A percentile compares a stretch with the other conserved stretches of the same genome.
These are phyloP conservation scores for Copidosoma aretas DNA, from an alignment of 2,888 invertebrate genomes.

Conservation along the genomic window DNA sequence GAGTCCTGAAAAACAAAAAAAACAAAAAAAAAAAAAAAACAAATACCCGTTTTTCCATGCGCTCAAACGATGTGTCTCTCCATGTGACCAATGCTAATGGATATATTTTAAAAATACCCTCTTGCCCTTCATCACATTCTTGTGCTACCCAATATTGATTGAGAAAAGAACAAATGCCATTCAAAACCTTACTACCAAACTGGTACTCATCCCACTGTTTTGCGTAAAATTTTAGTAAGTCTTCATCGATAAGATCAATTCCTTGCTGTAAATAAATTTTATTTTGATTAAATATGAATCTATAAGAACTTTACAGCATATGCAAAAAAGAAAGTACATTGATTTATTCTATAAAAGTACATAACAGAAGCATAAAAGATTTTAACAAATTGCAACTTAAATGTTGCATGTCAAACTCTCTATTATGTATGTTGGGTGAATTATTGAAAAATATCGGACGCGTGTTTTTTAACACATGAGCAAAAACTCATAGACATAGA, in stretches of 20 bases:
- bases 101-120: slow-evolving; percentile 97
- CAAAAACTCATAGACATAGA: too few relatives aligned
- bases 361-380: too few relatives aligned
- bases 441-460: too few relatives aligned
- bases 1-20: slow-evolving; percentile 11
- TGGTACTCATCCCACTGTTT: slow-evolving; percentile 98
- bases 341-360: slow-evolving; percentile 2
- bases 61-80: slow-evolving; percentile 93
- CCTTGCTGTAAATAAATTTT: slow-evolving; percentile 69
- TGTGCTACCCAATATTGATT: slow-evolving; percentile 99
- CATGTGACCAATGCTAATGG: slow-evolving; percentile 97
- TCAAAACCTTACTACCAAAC: slow-evolving; percentile 94
- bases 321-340: background rate
- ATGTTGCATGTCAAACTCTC: too few relatives aligned
- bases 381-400: too few relatives aligned
- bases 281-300: background rate
- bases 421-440: too few relatives aligned
- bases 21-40: too few relatives aligned
- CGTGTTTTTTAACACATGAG: too few relatives aligned
- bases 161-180: slow-evolving; percentile 96
- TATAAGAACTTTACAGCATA: background rate
- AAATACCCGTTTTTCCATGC: slow-evolving; percentile 84
- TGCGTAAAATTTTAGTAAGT: slow-evolving; percentile 94
- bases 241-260: slow-evolving; percentile 91
- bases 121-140: slow-evolving; percentile 97